These are phyloP conservation scores for Hemibagrus guttatus DNA, from an alignment of 2,797 vertebrate species.

Conservation along the genomic window DNA sequence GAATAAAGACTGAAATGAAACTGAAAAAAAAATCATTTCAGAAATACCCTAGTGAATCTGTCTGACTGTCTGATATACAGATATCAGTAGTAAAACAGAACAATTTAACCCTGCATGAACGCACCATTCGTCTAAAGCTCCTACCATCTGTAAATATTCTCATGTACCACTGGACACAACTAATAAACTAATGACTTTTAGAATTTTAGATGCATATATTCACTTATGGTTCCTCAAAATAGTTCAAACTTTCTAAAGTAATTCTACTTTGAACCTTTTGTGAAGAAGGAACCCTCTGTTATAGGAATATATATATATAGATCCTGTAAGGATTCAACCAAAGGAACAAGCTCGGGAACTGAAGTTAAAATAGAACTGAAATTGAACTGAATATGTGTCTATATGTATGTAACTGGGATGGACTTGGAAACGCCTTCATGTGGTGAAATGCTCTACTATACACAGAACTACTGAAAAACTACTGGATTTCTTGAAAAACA, in stretches of 20 bases:
- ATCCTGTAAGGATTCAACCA: neutral
- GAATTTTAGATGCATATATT: neutral
- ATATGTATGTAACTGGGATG: neutral
- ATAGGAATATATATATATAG: neutral
- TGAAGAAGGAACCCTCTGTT: neutral
- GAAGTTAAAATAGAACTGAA: no score
- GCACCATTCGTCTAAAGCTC: neutral
- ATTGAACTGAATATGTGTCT: neutral
- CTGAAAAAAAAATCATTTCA: no score
- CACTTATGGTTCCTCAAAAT: neutral
- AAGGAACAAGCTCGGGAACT: neutral
- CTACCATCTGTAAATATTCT: neutral
- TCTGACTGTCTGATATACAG: no score
- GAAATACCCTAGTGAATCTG: no score
- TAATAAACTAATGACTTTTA: neutral
- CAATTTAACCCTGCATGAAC: neutral
- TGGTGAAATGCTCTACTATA: neutral
- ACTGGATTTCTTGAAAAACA: neutral
- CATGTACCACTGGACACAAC: neutral
- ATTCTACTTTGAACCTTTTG: neutral
- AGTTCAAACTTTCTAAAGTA: neutral
- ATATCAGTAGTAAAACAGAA: no score
- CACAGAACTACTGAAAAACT: neutral
- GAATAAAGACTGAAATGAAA: neutral
- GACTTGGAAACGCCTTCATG: neutral